Evolutionary conservation across 2,797 vertebrate species (phyloP), one percentile per base, ranked within the genome.

Genomic region (Ptychobarbus kaznakovi): DNA sequence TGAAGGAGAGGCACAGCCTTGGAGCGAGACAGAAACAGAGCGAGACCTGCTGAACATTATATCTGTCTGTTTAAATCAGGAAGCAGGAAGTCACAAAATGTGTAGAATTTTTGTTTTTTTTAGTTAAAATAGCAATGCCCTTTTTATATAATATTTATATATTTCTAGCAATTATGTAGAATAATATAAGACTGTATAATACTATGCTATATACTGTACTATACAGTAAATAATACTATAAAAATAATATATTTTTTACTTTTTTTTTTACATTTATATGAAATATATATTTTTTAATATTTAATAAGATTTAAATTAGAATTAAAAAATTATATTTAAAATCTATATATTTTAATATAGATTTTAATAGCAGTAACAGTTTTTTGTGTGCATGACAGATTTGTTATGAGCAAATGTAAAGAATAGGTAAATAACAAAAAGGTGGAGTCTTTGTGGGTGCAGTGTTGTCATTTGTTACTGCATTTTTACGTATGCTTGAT

Each of bases 31-130:
- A 25, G 68, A 51, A 72, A 66, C 53, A 86, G 22, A 73, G 15
- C 35, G 12, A 72, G 42, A 15, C 51, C 20, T 73, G 42, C 28
- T 63, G 25, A 66, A 74, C 6, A 80, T 42, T 73, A 20, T 49
- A 38, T 72, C 32, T 84, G 82, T 51, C 44, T 68, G 73, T 83
- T 63, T 61, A 84, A 42, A 68, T 74, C 56, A 66, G 25, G 25
- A 80, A 28, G 22, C 58, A 79, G 38, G 58, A 44, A 12, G 35
- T 15, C 38, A 22, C 61, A 51, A 32, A 61, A 25, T 66, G 25
- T 35, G 42, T 35, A 25, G 44, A 58, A 32, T 28, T 1, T 32
- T 32, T n/a, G n/a, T 5, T 32, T 8, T 22, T 81, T 16, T 18
- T 63, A 10, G 15, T 51, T 20, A 75, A 13, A 58, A 22, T 40